Conservation (phyloP, 2,888 invertebrate genomes). For the Neoaliturus tenellus region DNA sequence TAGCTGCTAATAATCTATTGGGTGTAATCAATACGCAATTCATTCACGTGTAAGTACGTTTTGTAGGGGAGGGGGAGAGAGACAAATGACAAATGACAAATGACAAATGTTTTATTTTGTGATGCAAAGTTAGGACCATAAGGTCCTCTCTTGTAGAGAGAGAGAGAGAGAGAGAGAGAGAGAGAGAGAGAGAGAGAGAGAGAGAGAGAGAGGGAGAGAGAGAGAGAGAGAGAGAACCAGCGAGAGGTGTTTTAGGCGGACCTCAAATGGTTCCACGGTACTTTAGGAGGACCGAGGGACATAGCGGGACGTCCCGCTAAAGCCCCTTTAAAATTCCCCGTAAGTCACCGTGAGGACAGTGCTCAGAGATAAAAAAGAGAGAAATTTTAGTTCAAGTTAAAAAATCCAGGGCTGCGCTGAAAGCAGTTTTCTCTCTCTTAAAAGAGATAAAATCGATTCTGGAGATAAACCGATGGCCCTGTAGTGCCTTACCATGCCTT, state of each 20-base stretch:
- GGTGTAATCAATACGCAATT: no score
- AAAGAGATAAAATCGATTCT: neutral
- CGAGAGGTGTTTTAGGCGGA: neutral
- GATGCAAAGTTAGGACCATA: no score
- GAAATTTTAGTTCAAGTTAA: neutral
- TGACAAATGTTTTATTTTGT: no score
- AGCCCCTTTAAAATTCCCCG: neutral
- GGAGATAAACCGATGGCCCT: neutral
- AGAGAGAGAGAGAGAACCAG: slow-evolving; percentile 1
- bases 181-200: slow-evolving; percentile 26
- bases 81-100: no score
- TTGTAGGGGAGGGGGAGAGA: no score
- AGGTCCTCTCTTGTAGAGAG: no score
- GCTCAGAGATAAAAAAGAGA: neutral
- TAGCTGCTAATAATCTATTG: no score
- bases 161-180: slow-evolving; percentile 26
- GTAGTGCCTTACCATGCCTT: neutral
- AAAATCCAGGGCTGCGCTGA: neutral
- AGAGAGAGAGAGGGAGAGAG: slow-evolving; percentile 21
- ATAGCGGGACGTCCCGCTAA: neutral
- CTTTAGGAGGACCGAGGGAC: no score
- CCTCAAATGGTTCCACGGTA: no score
- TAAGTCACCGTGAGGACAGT: neutral
- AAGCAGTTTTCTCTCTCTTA: neutral
- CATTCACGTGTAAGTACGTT: no score